These are phyloP conservation scores for Dioctria linearis DNA, from an alignment of 2,888 invertebrate species.

Conservation along the genomic window DNA sequence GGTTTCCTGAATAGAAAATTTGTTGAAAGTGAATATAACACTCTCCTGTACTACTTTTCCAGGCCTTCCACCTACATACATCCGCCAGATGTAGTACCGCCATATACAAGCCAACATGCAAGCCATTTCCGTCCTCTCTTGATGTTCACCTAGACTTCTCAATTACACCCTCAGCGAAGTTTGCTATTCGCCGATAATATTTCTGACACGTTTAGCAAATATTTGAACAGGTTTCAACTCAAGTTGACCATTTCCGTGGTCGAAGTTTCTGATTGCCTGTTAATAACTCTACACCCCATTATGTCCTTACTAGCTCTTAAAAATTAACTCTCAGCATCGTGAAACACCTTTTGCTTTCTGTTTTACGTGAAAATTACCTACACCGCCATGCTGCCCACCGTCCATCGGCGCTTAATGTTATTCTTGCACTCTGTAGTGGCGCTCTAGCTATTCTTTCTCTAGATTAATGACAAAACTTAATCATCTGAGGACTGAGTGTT, in stretches of 20 bases:
- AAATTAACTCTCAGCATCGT: conserved; percentile 31
- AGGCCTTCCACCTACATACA: no score
- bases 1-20: conserved; percentile 46
- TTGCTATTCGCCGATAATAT: conserved; percentile 60
- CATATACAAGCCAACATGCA: conserved; percentile 13
- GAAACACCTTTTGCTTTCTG: background rate
- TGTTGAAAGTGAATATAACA: conserved; percentile 34
- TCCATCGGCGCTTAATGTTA: no score
- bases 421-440: no score
- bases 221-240: conserved; percentile 67
- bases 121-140: background rate
- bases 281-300: conserved; percentile 55
- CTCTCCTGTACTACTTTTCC: conserved; percentile 5
- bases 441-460: conserved; percentile 1
- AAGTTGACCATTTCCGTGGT: conserved; percentile 58
- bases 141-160: conserved; percentile 52
- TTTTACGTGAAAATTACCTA: background rate
- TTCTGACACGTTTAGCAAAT: conserved; percentile 70
- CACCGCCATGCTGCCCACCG: no score
- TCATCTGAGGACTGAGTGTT: conserved; percentile 16
- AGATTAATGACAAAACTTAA: conserved; percentile 44
- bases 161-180: conserved; percentile 58
- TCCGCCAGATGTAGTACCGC: no score
- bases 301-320: conserved; percentile 31
- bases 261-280: conserved; percentile 63